Evolutionary conservation across 2,888 invertebrate genomes (phyloP).

Genomic region (Crematogaster levior): DNA sequence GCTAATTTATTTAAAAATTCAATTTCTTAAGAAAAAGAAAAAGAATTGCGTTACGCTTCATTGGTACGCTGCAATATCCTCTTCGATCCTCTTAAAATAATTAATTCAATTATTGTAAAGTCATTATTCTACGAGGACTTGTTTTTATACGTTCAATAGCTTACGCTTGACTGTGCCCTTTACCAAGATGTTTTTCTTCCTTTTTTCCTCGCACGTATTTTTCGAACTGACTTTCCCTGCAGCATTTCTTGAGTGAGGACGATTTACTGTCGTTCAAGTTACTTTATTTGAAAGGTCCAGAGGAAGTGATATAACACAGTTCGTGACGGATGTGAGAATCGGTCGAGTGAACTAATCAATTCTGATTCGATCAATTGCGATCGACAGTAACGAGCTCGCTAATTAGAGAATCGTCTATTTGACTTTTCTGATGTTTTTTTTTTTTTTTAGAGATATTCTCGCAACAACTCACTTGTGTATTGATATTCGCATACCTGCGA

Average conservation of each 20-base stretch:
- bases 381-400: constrained; percentile 31
- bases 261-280: constrained; percentile 23
- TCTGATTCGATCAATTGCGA: constrained; percentile 24
- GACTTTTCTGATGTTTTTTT: constrained; percentile 4
- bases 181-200: constrained; percentile 2
- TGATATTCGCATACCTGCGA: background rate
- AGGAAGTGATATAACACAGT: background rate
- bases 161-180: background rate
- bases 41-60: background rate
- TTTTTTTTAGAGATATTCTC: background rate
- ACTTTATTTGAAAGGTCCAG: constrained; percentile 1
- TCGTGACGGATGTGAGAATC: background rate
- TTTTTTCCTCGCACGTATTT: background rate
- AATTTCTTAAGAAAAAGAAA: background rate
- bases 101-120: constrained; percentile 27
- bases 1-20: background rate
- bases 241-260: background rate
- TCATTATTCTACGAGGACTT: constrained; percentile 30
- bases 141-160: constrained; percentile 1
- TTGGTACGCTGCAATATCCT: background rate
- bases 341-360: constrained; percentile 18
- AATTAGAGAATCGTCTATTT: constrained; percentile 1
- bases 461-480: background rate
- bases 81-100: constrained; percentile 34
- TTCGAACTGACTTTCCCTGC: background rate